Conservation (phyloP, 2,888 invertebrate genomes). For the Isotomurus palustris region DNA sequence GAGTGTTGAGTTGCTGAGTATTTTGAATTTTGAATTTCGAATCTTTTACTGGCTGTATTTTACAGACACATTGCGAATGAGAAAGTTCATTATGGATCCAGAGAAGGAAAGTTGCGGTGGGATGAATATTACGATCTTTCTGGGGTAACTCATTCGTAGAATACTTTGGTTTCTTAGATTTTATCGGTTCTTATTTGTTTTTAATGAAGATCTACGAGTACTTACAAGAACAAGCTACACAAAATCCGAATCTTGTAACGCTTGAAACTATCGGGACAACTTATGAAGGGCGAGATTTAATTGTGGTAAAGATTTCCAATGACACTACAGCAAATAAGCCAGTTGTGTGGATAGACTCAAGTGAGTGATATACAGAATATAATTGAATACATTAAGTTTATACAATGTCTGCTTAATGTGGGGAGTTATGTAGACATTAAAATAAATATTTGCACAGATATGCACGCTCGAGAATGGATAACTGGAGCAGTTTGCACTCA, state of each 20-base stretch:
- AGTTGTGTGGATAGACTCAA: slow-evolving; percentile 54
- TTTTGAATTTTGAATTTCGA: no score
- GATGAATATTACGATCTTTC: slow-evolving; percentile 26
- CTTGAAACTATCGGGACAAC: slow-evolving; percentile 44
- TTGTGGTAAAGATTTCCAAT: slow-evolving; percentile 50
- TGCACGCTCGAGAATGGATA: slow-evolving; percentile 75
- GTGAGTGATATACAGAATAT: slow-evolving; percentile 7
- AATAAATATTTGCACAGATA: slow-evolving; percentile 52
- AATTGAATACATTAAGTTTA: not conserved
- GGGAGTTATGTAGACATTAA: not conserved
- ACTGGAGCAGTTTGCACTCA: slow-evolving; percentile 28
- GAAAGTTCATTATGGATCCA: slow-evolving; percentile 4
- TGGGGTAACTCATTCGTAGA: slow-evolving; percentile 15
- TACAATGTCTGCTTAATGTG: not conserved
- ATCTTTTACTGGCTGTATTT: not conserved
- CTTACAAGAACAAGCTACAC: slow-evolving; percentile 20
- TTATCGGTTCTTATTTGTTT: not conserved
- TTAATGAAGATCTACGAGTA: slow-evolving; percentile 24
- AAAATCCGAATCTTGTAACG: slow-evolving; percentile 19
- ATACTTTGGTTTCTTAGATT: not conserved
- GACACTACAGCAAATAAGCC: slow-evolving; percentile 46
- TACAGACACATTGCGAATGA: not conserved
- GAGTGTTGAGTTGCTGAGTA: no score
- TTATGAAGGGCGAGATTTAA: slow-evolving; percentile 47
- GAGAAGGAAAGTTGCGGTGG: slow-evolving; percentile 19